Conservation (phyloP, 2,888 invertebrate genomes). For the Zhengitettix transpicula region DNA sequence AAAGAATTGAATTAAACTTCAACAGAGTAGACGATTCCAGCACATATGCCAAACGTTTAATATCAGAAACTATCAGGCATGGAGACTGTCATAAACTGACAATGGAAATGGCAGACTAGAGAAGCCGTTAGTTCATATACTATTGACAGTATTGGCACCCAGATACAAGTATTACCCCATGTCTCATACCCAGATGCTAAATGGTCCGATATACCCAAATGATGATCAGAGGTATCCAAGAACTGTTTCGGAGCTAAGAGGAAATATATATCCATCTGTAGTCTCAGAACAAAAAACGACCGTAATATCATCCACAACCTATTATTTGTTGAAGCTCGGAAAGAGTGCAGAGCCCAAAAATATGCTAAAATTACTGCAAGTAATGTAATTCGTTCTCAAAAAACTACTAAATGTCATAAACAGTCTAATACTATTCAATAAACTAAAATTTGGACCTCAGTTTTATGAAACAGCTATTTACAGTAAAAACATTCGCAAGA, state of each 20-base stretch:
- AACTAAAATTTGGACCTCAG: too few relatives aligned
- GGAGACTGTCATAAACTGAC: conserved; percentile 73
- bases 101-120: conserved; percentile 82
- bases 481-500: too few relatives aligned
- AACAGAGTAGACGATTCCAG: conserved; percentile 70
- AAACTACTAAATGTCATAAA: too few relatives aligned
- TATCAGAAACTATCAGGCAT: conserved; percentile 75
- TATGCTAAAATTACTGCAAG: conserved; percentile 35
- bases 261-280: conserved; percentile 65
- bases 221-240: conserved; percentile 33
- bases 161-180: conserved; percentile 52
- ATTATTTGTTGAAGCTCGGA: conserved; percentile 64
- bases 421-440: too few relatives aligned
- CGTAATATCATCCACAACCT: conserved; percentile 64
- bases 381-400: too few relatives aligned
- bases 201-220: conserved; percentile 39
- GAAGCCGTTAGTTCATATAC: conserved; percentile 77
- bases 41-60: conserved; percentile 77
- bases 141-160: conserved; percentile 84
- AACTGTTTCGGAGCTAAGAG: conserved; percentile 57
- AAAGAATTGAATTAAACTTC: conserved; percentile 69
- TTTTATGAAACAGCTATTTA: too few relatives aligned
- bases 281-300: conserved; percentile 38
- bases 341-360: conserved; percentile 56
- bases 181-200: conserved; percentile 59